Evolutionary conservation across 2,113 vertebrate species (phyloP).

Genomic region (Nerophis ophidion): DNA sequence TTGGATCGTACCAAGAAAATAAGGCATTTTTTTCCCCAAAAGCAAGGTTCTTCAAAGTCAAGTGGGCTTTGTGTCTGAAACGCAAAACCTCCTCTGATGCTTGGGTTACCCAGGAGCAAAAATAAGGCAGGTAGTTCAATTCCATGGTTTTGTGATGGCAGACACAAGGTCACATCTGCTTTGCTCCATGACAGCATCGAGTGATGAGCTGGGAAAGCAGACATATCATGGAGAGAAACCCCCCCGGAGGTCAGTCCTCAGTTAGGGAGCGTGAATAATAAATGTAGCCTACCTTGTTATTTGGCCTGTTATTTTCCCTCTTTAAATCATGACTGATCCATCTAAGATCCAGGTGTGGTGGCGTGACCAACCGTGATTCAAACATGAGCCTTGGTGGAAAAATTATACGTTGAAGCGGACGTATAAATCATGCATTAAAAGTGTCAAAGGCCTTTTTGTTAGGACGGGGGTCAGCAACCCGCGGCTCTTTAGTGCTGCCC

Average conservation of each 20-base stretch:
- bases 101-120: background rate
- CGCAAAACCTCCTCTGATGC: background rate
- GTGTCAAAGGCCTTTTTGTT: too few relatives aligned
- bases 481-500: too few relatives aligned
- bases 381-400: conserved; percentile 15
- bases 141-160: conserved; percentile 24
- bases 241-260: conserved; percentile 43
- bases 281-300: conserved; percentile 40
- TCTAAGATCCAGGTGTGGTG: conserved; percentile 8
- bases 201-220: conserved; percentile 52
- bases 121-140: conserved; percentile 15
- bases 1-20: background rate
- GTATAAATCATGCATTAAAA: conserved; percentile 1
- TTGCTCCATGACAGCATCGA: conserved; percentile 34
- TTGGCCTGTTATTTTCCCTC: conserved; percentile 37
- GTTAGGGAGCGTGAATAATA: conserved; percentile 30
- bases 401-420: conserved; percentile 11
- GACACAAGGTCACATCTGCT: conserved; percentile 46
- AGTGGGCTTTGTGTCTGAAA: background rate
- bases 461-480: too few relatives aligned
- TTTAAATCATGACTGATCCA: conserved; percentile 22
- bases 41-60: background rate
- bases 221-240: conserved; percentile 42
- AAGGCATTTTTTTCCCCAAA: background rate
- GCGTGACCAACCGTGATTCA: conserved; percentile 4